Base-by-base conservation (phyloP, 2,797 vertebrate genomes). In the Lithobates pipiens region DNA sequence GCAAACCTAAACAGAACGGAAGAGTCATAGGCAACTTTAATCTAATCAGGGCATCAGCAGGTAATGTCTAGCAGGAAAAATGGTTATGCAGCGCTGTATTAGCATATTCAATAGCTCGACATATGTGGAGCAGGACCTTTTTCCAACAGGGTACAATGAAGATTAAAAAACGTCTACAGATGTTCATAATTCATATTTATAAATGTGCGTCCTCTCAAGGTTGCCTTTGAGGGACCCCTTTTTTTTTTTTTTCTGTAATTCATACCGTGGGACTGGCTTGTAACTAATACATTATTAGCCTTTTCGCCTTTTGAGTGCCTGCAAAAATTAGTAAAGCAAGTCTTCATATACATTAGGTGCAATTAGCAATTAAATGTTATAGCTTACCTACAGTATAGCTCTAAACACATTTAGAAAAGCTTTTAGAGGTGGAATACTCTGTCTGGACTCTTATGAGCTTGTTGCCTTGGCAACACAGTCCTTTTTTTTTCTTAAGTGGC, bases 391-490 rank as follows among this genome's bases (percentile, higher is more conserved):
- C 34, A 36, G 34, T 7, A 79, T 77, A 76, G 42, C 68, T 79
- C 67, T 87, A 70, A 83, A 79, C 83, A 83, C 81, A 87, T 87
- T 87, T 80, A 78, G 42, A 79, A 83, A 87, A 82, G 76, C 85
- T 87, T 87, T 87, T 83, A 87, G 80, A 79, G 80, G 85, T 83
- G 36, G 44, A 83, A 87, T 68, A 25, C 81, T 67, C 63, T 29
- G 70, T 67, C 63, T 29, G 70, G 76, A 69, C 80, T 79, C 39
- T 75, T 87, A 79, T 70, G 71, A 83, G 76, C 80, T 44, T 32
- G 85, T 87, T 87, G 78, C 85, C 81, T 74, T 79, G 85, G 39
- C 61, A 75, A 87, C 85, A 21, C 23, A 42, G n/a, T n/a, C 76
- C 9, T 83, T 83, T 80, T 65, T 80, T 65, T 69, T 83, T 87